A percentile compares a stretch with the other conserved stretches of the same genome.
Conservation (phyloP, 1,140 invertebrate species). For the Mercenaria mercenaria region DNA sequence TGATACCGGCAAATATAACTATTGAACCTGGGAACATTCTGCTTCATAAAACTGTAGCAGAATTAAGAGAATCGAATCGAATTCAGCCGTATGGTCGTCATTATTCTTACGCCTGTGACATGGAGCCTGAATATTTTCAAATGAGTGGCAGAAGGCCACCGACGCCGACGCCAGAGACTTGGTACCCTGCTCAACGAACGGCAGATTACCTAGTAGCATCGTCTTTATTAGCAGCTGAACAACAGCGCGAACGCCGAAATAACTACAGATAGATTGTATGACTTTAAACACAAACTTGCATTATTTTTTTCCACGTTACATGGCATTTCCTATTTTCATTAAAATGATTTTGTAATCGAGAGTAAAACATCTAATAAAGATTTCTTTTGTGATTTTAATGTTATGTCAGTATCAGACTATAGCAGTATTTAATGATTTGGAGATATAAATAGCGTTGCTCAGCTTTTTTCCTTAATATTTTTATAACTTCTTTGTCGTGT, state of each 20-base stretch:
- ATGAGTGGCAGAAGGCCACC: conserved; percentile 15
- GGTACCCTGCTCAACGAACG: conserved; percentile 18
- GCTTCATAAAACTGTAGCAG: neutral
- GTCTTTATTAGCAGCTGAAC: conserved; percentile 49
- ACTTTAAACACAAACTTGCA: no score
- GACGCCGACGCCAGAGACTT: conserved; percentile 10
- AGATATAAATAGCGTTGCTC: no score
- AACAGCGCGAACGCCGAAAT: conserved; percentile 15
- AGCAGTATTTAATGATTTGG: no score
- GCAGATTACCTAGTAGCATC: conserved; percentile 54
- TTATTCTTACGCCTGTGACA: conserved; percentile 16
- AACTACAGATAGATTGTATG: neutral
- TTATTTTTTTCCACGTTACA: no score
- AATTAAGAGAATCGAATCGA: conserved; percentile 12
- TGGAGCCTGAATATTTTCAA: neutral
- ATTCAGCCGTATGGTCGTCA: conserved; percentile 25
- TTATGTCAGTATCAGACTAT: no score
- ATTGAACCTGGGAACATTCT: neutral
- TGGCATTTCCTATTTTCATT: no score
- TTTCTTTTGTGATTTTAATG: no score
- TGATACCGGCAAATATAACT: neutral
- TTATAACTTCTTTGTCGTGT: no score
- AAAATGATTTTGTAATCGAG: no score
- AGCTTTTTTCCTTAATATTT: no score
- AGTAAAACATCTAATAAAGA: no score